A percentile compares a stretch with the other conserved stretches of the same genome.
These are phyloP conservation scores for Hylomyscus alleni DNA, from an alignment of 2,797 vertebrate species.

Conservation along the genomic window DNA sequence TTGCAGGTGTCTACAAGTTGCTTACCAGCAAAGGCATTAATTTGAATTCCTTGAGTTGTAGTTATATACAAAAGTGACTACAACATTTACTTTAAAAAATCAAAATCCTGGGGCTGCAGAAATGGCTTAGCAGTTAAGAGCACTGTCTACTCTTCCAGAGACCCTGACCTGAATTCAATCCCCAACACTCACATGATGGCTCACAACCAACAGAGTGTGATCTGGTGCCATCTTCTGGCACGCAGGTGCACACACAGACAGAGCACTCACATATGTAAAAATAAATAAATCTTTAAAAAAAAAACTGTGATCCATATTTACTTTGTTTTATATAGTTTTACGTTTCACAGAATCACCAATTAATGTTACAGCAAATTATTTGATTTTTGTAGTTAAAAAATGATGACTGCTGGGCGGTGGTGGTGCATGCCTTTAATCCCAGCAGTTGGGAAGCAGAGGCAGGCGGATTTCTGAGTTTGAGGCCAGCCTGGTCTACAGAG, in stretches of 20 bases:
- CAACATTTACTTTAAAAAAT: slow-evolving; percentile 35
- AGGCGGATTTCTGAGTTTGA: no score
- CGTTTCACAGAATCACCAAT: slow-evolving; percentile 19
- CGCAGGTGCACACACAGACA: background rate
- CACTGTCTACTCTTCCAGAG: background rate
- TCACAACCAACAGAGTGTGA: background rate
- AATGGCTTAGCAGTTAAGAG: no score
- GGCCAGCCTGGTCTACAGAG: no score
- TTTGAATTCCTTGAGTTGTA: background rate
- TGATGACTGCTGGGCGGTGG: background rate
- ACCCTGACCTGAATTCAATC: background rate
- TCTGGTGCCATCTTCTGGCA: background rate
- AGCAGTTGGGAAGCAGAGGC: no score
- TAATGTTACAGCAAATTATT: background rate
- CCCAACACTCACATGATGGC: background rate
- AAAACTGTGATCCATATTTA: background rate
- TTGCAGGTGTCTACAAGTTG: background rate
- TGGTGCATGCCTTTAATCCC: no score
- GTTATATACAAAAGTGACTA: background rate
- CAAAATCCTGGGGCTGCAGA: background rate
- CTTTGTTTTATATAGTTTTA: slow-evolving; percentile 9
- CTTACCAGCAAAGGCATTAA: background rate
- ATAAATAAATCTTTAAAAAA: background rate
- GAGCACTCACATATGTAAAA: no score
- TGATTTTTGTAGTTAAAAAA: slow-evolving; percentile 56